A percentile compares a stretch with the other conserved stretches of the same genome.
phyloP scores from a whole-genome alignment of 2,113 vertebrate species.

The Eulacestoma nigropectus region DNA sequence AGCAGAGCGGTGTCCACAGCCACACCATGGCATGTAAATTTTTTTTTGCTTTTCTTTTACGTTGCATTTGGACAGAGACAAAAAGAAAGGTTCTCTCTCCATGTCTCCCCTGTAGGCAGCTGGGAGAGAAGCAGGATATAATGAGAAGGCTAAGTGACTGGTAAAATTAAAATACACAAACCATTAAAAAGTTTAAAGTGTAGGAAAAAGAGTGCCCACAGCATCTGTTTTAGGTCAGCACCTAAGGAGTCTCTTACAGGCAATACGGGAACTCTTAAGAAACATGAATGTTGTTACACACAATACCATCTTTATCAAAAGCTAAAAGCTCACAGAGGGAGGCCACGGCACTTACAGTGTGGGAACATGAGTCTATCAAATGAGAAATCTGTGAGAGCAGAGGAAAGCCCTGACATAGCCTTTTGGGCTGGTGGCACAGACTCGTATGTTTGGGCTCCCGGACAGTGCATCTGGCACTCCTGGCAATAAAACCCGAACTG shows the following conservation, averaged over 20 bases:
- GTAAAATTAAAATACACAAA: conserved; percentile 31
- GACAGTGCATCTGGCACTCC: conserved; percentile 41
- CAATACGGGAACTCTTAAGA: not conserved
- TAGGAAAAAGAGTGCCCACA: not conserved
- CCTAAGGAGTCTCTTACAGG: not conserved
- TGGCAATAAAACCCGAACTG: conserved; percentile 6
- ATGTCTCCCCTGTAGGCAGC: not conserved
- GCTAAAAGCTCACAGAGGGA: not conserved
- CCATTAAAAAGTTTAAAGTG: not conserved
- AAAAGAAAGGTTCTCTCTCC: not conserved
- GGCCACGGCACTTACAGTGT: not conserved
- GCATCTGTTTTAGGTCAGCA: conserved; percentile 42
- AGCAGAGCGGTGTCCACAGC: not conserved
- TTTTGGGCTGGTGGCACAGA: not conserved
- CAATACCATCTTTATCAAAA: conserved; percentile 27
- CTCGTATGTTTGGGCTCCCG: not conserved
- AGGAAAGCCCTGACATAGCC: not conserved
- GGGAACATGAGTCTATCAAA: not conserved
- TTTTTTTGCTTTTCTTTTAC: not conserved
- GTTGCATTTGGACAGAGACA: not conserved
- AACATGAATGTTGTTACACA: not conserved
- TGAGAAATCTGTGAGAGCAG: not conserved
- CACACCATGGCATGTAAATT: not conserved
- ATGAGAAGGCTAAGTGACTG: not conserved
- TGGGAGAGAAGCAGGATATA: not conserved